Evolutionary conservation across 2,888 invertebrate species (phyloP).

Genomic region (Orchesella flavescens): DNA sequence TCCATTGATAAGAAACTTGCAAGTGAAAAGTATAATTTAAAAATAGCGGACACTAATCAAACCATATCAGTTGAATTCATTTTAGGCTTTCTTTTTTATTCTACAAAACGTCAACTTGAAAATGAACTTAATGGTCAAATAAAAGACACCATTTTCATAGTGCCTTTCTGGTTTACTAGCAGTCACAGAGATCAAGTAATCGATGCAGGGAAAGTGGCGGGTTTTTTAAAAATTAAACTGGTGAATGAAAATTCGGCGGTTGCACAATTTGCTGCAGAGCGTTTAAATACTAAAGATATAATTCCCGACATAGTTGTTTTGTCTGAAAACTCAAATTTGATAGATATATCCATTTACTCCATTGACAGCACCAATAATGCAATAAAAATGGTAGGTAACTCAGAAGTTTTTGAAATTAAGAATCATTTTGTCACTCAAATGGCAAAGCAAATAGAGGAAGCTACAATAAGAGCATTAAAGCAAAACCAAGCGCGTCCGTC

Average conservation of each 20-base stretch:
- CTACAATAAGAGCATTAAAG: no score
- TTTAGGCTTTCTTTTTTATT: neutral
- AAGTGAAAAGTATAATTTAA: no score
- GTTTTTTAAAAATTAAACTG: neutral
- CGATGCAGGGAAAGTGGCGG: neutral
- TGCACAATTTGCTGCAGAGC: slow-evolving; percentile 1
- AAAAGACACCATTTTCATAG: neutral
- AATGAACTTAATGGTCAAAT: no score
- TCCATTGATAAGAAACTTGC: no score
- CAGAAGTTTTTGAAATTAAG: no score
- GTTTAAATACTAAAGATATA: neutral
- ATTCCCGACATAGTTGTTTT: neutral
- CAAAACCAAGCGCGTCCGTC: no score
- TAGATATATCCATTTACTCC: neutral
- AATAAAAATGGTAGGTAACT: no score
- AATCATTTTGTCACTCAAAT: no score
- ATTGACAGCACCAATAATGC: no score
- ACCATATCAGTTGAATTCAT: slow-evolving; percentile 21
- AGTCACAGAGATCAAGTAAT: neutral
- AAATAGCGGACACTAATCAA: no score
- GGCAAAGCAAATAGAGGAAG: no score
- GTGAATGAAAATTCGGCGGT: slow-evolving; percentile 17
- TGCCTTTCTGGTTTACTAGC: slow-evolving; percentile 17
- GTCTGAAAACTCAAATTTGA: neutral
- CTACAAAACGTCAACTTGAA: neutral